phyloP scores from a whole-genome alignment of 2,113 vertebrate genomes.

The Apeltes quadracus region DNA sequence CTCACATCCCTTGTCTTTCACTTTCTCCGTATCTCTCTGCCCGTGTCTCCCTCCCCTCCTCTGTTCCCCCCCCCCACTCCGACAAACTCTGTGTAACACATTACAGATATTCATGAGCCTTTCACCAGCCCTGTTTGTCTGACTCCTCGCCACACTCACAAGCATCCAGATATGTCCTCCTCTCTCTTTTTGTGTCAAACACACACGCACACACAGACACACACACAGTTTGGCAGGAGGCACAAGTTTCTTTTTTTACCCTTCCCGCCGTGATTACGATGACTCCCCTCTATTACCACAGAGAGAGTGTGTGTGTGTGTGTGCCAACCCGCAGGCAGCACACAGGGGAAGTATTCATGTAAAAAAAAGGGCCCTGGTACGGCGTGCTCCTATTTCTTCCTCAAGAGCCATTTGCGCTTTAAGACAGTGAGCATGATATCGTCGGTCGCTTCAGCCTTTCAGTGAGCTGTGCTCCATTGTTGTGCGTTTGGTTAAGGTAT shows the following conservation, averaged over 20 bases:
- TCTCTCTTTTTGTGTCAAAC: conserved; percentile 2
- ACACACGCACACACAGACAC: conserved; percentile 10
- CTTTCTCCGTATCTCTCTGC: conserved; percentile 21
- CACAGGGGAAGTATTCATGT: conserved; percentile 55
- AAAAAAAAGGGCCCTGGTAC: conserved; percentile 33
- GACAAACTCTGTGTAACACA: conserved; percentile 46
- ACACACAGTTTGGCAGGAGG: conserved; percentile 42
- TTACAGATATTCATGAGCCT: conserved; percentile 63
- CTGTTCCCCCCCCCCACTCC: conserved; percentile 3
- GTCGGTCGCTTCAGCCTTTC: conserved; percentile 27
- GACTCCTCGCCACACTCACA: conserved; percentile 35
- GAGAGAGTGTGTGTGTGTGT: not conserved
- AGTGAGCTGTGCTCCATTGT: not conserved
- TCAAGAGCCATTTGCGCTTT: conserved; percentile 16
- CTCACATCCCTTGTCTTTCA: conserved; percentile 4
- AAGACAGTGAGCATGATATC: conserved; percentile 22
- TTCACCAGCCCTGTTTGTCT: conserved; percentile 45
- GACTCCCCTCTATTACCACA: conserved; percentile 36
- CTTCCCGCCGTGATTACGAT: conserved; percentile 24
- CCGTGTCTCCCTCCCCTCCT: not conserved
- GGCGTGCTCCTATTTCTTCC: conserved; percentile 33
- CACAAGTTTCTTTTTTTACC: conserved; percentile 33
- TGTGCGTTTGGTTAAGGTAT: conserved; percentile 13
- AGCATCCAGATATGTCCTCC: conserved; percentile 43
- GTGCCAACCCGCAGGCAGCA: conserved; percentile 28